A percentile compares a stretch with the other conserved stretches of the same genome.
Conservation (phyloP, 2,888 invertebrate genomes). For the Eudemis profundana region DNA sequence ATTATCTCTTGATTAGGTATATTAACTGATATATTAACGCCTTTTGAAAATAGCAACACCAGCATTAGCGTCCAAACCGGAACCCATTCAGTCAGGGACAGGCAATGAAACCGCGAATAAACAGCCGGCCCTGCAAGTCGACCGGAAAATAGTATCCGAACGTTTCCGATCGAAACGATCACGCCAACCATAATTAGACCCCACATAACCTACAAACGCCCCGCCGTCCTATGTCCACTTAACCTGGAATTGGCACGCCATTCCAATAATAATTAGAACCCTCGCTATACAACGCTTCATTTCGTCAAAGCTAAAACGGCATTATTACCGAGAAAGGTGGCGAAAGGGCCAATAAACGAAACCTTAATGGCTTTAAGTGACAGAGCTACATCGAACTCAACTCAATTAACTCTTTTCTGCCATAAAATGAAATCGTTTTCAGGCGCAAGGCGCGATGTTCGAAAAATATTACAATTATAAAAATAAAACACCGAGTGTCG, state of each 20-base stretch:
- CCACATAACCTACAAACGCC: constrained; percentile 1
- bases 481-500: constrained; percentile 29
- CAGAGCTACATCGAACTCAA: constrained; percentile 27
- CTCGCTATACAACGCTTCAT: constrained; percentile 26
- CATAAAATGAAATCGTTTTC: constrained; percentile 19
- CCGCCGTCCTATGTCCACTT: background rate
- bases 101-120: constrained; percentile 37
- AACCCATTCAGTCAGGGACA: constrained; percentile 21
- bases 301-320: constrained; percentile 32
- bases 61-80: constrained; percentile 14
- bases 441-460: background rate
- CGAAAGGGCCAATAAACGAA: constrained; percentile 39
- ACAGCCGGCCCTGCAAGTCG: constrained; percentile 31
- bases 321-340: constrained; percentile 34
- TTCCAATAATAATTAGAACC: constrained; percentile 37
- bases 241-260: constrained; percentile 19
- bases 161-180: constrained; percentile 28
- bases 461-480: constrained; percentile 36
- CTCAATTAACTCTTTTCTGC: constrained; percentile 28
- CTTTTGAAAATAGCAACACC: constrained; percentile 15
- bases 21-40: background rate
- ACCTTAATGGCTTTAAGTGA: constrained; percentile 30
- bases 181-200: constrained; percentile 30
- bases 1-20: too few relatives aligned
- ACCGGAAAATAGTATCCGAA: constrained; percentile 42